Conservation (phyloP, 2,797 vertebrate species). For the Pelochelys cantorii region DNA sequence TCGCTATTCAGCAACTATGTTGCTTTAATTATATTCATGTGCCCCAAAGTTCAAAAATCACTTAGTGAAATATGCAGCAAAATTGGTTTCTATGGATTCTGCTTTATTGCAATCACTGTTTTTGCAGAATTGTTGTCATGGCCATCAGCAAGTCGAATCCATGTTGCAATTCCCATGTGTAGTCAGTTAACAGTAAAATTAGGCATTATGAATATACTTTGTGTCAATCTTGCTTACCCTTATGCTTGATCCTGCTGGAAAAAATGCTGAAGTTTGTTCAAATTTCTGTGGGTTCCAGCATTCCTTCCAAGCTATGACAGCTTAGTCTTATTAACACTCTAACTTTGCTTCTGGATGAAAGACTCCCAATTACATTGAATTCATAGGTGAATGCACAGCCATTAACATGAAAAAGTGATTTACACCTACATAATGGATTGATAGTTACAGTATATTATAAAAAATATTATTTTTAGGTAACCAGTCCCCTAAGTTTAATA, state of each 20-base stretch:
- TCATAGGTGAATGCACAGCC: slow-evolving; percentile 43
- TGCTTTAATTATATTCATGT: neutral
- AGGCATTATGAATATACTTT: slow-evolving; percentile 28
- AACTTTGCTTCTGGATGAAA: slow-evolving; percentile 62
- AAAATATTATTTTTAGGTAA: slow-evolving; percentile 8
- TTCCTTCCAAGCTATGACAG: slow-evolving; percentile 29
- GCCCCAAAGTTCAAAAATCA: neutral
- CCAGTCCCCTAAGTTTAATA: neutral
- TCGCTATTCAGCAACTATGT: neutral
- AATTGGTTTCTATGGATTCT: neutral
- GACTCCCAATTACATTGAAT: neutral
- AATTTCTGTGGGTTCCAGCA: slow-evolving; percentile 50
- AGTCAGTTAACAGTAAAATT: neutral
- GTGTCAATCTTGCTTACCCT: neutral
- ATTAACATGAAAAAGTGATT: slow-evolving; percentile 59
- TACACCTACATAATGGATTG: slow-evolving; percentile 43
- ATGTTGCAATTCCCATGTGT: neutral
- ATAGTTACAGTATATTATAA: slow-evolving; percentile 24
- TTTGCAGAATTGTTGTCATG: neutral
- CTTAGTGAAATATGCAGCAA: neutral
- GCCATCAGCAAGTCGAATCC: neutral
- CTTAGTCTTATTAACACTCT: slow-evolving; percentile 65
- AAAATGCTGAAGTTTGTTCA: slow-evolving; percentile 35
- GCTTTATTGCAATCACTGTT: neutral
- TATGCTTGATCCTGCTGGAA: slow-evolving; percentile 14